Evolutionary conservation across 2,888 invertebrate genomes (phyloP).

Genomic region (Drosophila merina): DNA sequence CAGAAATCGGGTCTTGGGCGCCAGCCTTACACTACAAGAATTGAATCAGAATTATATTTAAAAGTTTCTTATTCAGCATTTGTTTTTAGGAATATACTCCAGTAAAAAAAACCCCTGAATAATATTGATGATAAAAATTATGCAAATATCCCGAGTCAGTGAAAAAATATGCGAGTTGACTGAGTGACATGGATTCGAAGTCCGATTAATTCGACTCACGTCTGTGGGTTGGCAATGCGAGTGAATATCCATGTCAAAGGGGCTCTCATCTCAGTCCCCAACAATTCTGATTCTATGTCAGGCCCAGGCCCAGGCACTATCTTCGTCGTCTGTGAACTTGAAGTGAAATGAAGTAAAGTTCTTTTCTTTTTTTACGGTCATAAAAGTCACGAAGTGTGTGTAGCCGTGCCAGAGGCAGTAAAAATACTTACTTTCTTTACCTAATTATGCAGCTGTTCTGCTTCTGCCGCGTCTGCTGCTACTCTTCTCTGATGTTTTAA

Average conservation of each 20-base stretch:
- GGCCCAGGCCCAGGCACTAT: constrained; percentile 4
- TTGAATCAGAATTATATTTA: background rate
- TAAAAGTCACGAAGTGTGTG: constrained; percentile 62
- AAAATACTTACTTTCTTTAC: constrained; percentile 74
- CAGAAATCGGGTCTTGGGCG: constrained; percentile 43
- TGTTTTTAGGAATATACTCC: no score
- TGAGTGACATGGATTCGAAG: constrained; percentile 79
- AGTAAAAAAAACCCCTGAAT: background rate
- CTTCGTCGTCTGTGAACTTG: constrained; percentile 25
- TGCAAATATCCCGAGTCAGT: constrained; percentile 9
- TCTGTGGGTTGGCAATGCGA: constrained; percentile 30
- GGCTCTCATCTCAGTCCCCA: constrained; percentile 21
- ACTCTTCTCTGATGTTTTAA: constrained; percentile 64
- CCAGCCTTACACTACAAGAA: constrained; percentile 26
- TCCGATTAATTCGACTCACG: constrained; percentile 74
- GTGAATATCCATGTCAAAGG: constrained; percentile 18
- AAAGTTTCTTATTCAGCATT: no score
- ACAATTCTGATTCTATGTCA: constrained; percentile 67
- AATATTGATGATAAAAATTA: background rate
- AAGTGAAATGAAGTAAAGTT: constrained; percentile 69
- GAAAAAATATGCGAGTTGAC: constrained; percentile 3
- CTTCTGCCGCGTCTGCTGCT: constrained; percentile 23
- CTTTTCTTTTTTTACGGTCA: constrained; percentile 52
- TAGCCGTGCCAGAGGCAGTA: constrained; percentile 17
- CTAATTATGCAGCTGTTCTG: constrained; percentile 76